phyloP scores from a whole-genome alignment of 2,113 vertebrate species.

The Saguinus imperator region DNA sequence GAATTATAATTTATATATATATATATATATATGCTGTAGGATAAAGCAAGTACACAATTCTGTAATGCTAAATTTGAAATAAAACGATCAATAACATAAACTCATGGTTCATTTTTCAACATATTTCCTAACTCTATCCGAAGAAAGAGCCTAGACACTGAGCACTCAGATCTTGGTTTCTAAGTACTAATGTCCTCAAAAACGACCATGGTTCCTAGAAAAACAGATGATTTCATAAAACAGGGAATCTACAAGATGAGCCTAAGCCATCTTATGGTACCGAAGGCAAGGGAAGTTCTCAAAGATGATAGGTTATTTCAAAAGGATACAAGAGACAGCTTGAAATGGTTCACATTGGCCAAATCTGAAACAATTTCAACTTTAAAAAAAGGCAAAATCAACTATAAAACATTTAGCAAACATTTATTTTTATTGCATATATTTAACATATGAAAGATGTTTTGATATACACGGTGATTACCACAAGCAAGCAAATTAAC shows the following conservation, averaged over 20 bases:
- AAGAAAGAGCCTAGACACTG: background rate
- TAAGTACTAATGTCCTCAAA: background rate
- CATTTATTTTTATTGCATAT: background rate
- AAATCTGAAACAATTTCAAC: background rate
- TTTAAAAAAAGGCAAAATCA: background rate
- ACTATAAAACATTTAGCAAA: background rate
- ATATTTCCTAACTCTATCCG: background rate
- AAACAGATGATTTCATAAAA: background rate
- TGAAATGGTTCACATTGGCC: background rate
- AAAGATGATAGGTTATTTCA: background rate
- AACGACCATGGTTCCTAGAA: background rate
- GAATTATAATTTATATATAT: background rate
- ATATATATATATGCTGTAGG: background rate
- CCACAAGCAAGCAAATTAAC: background rate
- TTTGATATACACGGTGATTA: background rate
- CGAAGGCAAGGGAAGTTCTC: background rate
- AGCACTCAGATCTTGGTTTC: background rate
- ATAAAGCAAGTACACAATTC: slow-evolving; percentile 3
- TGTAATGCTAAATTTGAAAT: slow-evolving; percentile 14
- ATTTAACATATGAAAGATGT: background rate
- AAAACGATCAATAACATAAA: background rate
- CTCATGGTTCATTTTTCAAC: slow-evolving; percentile 3
- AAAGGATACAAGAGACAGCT: background rate
- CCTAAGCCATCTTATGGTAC: background rate
- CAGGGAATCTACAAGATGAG: background rate